Percentiles rank a stretch among this genome's conserved stretches.
phyloP scores from a whole-genome alignment of 2,888 invertebrate genomes.

The Odontocerum albicorne region DNA sequence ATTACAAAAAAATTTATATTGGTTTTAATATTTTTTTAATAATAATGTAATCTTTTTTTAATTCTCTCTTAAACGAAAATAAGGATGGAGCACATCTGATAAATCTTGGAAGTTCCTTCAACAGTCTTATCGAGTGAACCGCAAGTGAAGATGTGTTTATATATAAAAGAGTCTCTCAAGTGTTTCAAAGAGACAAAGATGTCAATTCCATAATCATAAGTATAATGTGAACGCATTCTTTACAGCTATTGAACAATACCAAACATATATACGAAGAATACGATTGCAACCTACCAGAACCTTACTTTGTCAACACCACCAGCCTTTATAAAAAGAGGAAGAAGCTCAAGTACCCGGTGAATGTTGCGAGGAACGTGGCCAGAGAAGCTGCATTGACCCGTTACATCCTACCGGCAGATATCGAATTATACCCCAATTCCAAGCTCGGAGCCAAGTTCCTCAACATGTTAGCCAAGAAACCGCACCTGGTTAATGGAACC shows the following conservation, averaged over 20 bases:
- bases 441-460: slow-evolving; percentile 75
- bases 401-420: slow-evolving; percentile 83
- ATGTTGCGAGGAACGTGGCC: slow-evolving; percentile 88
- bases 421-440: slow-evolving; percentile 88
- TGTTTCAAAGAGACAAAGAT: too few species aligned
- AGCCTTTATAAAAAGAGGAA: slow-evolving; percentile 78
- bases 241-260: slow-evolving; percentile 69
- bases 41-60: too few species aligned
- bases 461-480: slow-evolving; percentile 67
- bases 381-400: slow-evolving; percentile 80
- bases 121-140: too few species aligned
- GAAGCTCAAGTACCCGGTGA: slow-evolving; percentile 84
- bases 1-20: too few species aligned
- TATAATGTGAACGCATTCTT: too few species aligned
- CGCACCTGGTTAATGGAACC: slow-evolving; percentile 51
- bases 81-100: too few species aligned
- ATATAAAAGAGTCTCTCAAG: too few species aligned
- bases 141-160: too few species aligned
- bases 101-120: too few species aligned
- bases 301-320: slow-evolving; percentile 65
- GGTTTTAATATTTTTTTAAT: too few species aligned
- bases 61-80: too few species aligned
- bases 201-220: too few species aligned
- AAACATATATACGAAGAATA: slow-evolving; percentile 63
- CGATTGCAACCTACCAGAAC: slow-evolving; percentile 71